These are phyloP conservation scores for Ericerus pela DNA, from an alignment of 1,140 invertebrate genomes.

Conservation along the genomic window DNA sequence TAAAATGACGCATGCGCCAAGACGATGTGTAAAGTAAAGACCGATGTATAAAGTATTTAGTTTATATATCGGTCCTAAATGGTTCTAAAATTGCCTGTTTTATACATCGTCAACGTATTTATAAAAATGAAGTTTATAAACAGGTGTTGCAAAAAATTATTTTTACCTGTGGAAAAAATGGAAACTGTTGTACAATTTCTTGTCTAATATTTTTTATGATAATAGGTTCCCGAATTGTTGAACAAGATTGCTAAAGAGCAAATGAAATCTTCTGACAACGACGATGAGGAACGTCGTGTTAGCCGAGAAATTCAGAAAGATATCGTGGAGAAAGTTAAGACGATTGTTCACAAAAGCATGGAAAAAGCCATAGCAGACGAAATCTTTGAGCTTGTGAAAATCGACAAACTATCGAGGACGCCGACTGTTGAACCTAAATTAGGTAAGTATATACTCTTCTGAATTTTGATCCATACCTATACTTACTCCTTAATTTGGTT, in stretches of 20 bases:
- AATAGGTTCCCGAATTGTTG: not conserved
- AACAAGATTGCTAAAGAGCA: slow-evolving; percentile 1
- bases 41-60: too few species aligned
- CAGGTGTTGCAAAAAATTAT: too few species aligned
- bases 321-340: not conserved
- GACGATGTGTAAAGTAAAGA: too few species aligned
- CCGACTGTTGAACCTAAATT: not conserved
- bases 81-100: too few species aligned
- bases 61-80: too few species aligned
- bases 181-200: not conserved
- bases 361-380: slow-evolving; percentile 1
- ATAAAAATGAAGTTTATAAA: too few species aligned
- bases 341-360: not conserved
- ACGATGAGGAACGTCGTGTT: not conserved
- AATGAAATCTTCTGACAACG: not conserved
- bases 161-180: not conserved
- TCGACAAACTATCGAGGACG: not conserved
- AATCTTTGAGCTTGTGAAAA: not conserved
- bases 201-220: not conserved
- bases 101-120: too few species aligned
- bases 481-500: too few species aligned
- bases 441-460: too few species aligned
- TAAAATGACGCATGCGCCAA: too few species aligned
- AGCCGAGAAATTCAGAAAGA: not conserved
- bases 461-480: too few species aligned